Base-by-base conservation (phyloP, 1,140 invertebrate genomes). In the Aphidius ervi region DNA sequence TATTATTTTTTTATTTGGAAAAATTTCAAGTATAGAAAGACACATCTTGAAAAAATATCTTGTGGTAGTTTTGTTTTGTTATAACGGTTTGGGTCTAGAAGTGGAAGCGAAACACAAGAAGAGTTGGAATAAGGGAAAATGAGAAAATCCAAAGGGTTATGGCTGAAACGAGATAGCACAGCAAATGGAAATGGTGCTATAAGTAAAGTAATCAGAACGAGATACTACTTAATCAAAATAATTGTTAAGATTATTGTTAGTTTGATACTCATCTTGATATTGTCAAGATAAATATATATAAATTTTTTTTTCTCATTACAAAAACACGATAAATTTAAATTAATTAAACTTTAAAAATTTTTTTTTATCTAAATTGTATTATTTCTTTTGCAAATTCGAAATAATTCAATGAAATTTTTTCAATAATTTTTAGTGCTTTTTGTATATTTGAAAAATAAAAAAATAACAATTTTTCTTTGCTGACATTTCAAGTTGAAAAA, bases 191-290 rank as follows among this genome's bases (percentile, higher is more conserved):
- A 67, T 54, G 31, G 49, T 23, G n/a, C 6, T 7, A 37, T 37
- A 52, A 68, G 74, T 70, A 78, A 79, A 78, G 77, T 75, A 79
- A 79, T 78, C 77, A 79, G 77, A 78, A 73, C 76, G 77, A 79
- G 77, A 79, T 75, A 77, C 75, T 77, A 74, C 75, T 78, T 75
- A 75, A 78, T 79, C 76, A 79, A 78, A 79, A 77, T 79, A 79
- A 79, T 79, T 78, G 75, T 74, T 69, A 68, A 77, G 75, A 79
- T 79, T 77, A 79, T 70, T 70, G 70, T 70, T 75, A 70, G 73
- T 74, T 75, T 72, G 73, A 74, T 70, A 31, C 23, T 31, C 23
- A 31, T 31, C 23, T 31, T 31, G 72, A 70, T 67, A 62, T 55
- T 63, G 56, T 61, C 59, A 59, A 31, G 8, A 10, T 45, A 42